phyloP scores from a whole-genome alignment of 2,797 vertebrate species.

The Propithecus deckenii region DNA sequence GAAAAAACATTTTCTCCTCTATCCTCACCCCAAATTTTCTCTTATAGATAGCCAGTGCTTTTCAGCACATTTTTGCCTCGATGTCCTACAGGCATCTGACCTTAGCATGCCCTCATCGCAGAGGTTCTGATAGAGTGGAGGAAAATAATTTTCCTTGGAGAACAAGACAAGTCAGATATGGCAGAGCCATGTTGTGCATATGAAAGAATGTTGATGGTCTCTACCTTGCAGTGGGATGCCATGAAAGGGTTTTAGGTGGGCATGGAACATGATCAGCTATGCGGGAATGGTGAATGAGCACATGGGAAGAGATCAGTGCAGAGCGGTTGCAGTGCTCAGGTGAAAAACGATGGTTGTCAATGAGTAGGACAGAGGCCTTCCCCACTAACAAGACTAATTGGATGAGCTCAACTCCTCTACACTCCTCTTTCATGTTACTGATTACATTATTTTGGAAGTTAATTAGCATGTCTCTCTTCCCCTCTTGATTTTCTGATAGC shows the following conservation, averaged over 20 bases:
- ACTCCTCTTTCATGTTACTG: not conserved
- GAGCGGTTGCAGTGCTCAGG: not conserved
- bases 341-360: not conserved
- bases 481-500: not conserved
- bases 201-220: not conserved
- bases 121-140: not conserved
- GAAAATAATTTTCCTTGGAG: not conserved
- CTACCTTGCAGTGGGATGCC: not conserved
- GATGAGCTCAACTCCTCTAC: not conserved
- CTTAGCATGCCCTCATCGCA: not conserved
- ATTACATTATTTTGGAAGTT: not conserved
- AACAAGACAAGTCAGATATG: not conserved
- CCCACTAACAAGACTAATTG: not conserved
- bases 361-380: not conserved
- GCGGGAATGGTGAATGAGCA: not conserved
- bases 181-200: not conserved
- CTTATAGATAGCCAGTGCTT: not conserved
- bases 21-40: not conserved
- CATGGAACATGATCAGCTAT: not conserved
- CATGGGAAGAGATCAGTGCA: not conserved
- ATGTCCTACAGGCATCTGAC: not conserved
- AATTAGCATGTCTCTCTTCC: not conserved
- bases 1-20: not conserved
- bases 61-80: not conserved
- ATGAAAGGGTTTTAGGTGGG: not conserved